Conservation (phyloP, 2,888 invertebrate genomes). For the Cabera pusaria region DNA sequence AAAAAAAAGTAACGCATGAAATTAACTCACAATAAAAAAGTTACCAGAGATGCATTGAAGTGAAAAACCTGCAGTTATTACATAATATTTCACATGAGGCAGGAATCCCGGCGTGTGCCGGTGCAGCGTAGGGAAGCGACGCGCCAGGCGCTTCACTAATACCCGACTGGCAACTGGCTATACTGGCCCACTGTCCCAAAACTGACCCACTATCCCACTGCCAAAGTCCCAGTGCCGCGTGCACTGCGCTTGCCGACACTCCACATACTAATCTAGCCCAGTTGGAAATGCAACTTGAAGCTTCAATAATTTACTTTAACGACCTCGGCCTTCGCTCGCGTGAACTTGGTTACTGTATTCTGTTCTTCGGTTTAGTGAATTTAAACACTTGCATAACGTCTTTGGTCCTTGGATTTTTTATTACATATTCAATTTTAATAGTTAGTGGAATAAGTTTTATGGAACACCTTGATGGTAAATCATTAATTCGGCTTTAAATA, state of each 20-base stretch:
- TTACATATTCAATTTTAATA: too few relatives aligned
- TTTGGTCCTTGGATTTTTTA: too few relatives aligned
- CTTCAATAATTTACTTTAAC: constrained; percentile 21
- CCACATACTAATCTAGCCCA: constrained; percentile 34
- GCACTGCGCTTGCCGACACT: constrained; percentile 12
- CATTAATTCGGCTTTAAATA: too few relatives aligned
- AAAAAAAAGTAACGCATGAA: too few relatives aligned
- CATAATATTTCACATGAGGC: constrained; percentile 6
- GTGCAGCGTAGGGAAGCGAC: constrained; percentile 2
- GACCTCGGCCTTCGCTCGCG: constrained; percentile 2
- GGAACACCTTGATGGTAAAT: too few relatives aligned
- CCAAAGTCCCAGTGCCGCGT: constrained; percentile 1
- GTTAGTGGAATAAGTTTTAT: too few relatives aligned
- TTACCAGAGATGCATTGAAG: constrained; percentile 7
- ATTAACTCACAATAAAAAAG: too few relatives aligned
- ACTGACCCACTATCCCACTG: too few relatives aligned
- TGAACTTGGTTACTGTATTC: too few relatives aligned
- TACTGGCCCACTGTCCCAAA: too few relatives aligned
- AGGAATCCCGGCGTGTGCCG: background rate
- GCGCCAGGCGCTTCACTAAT: constrained; percentile 6
- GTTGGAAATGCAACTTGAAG: constrained; percentile 37
- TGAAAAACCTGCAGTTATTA: constrained; percentile 14
- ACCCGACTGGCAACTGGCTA: background rate
- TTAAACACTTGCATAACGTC: too few relatives aligned
- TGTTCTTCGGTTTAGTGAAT: too few relatives aligned